Base-by-base conservation (phyloP, 1,140 invertebrate genomes). In the Drosophila kikkawai region DNA sequence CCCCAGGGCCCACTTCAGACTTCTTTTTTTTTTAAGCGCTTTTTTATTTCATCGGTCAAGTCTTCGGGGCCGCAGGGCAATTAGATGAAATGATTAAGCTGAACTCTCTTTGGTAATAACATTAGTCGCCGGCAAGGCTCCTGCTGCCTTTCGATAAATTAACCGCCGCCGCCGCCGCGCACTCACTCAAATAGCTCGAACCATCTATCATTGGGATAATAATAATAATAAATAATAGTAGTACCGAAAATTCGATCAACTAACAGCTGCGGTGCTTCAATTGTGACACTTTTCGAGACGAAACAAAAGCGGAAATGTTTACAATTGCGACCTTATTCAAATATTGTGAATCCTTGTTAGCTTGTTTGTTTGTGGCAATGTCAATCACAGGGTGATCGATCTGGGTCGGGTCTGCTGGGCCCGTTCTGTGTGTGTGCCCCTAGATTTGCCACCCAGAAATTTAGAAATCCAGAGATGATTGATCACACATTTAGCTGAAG, bases 61-160 rank as follows among this genome's bases (percentile, higher is more conserved):
- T 75, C 75, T 82, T 79, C 32, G 17, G 67, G 61, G 68, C 55
- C 64, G 51, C 53, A 39, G 61, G 79, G 80, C 91, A 92, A 92
- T 92, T 92, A 92, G 84, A 76, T 82, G 83, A 85, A 92, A 92
- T 91, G 91, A 92, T 92, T 92, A 91, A 92, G 71, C 65, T 91
- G 85, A 90, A 26, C 64, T 70, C 44, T 68, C 50, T 75, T 69
- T 75, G 67, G 85, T 90, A 90, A 90, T 90, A 90, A 90, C 85
- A 91, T 90, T 90, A 90, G 85, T 61, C 80, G 69, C 4, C 32
- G 32, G 0, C 12, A 3, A 2, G 7, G 48, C 19, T 45, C 8
- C 26, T 34, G 17, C 44, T 22, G 15, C 45, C 60, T 65, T 88
- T 63, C 78, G 78, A 90, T 88, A 79, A 88, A 90, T 90, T 73